phyloP scores from a whole-genome alignment of 2,888 invertebrate species.

The Eumerus sabulonum region DNA sequence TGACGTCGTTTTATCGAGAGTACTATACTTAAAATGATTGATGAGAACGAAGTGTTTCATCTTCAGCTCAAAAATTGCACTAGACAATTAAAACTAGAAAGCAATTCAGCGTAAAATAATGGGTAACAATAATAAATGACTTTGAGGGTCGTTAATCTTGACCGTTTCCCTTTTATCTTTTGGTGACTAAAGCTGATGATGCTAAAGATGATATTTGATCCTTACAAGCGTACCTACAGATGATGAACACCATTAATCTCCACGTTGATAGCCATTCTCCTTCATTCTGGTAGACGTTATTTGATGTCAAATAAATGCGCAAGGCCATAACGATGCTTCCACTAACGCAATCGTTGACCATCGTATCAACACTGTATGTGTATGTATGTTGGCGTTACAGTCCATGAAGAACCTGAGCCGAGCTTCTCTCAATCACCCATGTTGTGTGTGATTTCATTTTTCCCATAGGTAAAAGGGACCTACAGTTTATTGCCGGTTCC shows the following conservation, averaged over 20 bases:
- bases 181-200: constrained; percentile 16
- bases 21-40: too few relatives aligned
- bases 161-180: constrained; percentile 5
- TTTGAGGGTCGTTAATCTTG: constrained; percentile 54
- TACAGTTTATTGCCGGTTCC: too few relatives aligned
- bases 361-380: too few relatives aligned
- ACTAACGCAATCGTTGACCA: too few relatives aligned
- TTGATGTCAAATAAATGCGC: constrained; percentile 64
- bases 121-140: constrained; percentile 57
- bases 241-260: constrained; percentile 61
- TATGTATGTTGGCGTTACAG: too few relatives aligned
- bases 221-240: constrained; percentile 24
- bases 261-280: constrained; percentile 35
- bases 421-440: too few relatives aligned
- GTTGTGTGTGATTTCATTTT: too few relatives aligned
- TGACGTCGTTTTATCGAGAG: too few relatives aligned
- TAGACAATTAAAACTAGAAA: constrained; percentile 55
- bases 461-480: too few relatives aligned
- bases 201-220: constrained; percentile 61
- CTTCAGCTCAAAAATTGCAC: constrained; percentile 4
- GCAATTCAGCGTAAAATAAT: constrained; percentile 48
- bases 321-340: constrained; percentile 24
- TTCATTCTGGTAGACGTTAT: constrained; percentile 31
- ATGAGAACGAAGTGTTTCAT: too few relatives aligned
- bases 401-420: neutral